Base-by-base conservation (phyloP, 2,888 invertebrate genomes). In the Diarsia mendica region DNA sequence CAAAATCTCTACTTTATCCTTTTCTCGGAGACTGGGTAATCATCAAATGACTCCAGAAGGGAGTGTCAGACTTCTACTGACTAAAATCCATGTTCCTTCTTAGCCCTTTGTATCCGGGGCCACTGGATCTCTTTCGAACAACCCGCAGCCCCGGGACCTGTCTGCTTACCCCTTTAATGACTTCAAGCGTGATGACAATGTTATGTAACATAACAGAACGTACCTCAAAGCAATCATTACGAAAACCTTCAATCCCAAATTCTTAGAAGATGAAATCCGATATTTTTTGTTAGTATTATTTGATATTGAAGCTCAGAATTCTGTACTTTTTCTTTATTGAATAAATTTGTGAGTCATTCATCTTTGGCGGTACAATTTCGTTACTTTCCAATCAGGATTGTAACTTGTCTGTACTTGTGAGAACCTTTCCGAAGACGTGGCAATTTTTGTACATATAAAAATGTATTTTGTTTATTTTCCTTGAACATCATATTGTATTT, bases 341-440 rank as follows among this genome's bases (percentile, higher is more conserved):
- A 81, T 85, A 75, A 73, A 77, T 82, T 77, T 80, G 67, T 64
- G 64, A 71, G 70, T 69, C 64, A 69, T 72, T 80, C 81, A 84
- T 81, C 60, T 84, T 48, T 46, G 39, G 33, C 63, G 20, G 68
- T 64, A 51, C 68, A 72, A 85, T 69, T 63, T 75, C 64, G 67
- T 85, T 85, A 72, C 72, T 68, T 83, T 39, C 55, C 66, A 77
- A 83, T 80, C 83, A 72, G 61, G 51, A 44, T 49, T 64, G 67
- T 49, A 49, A 51, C 61, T 44, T 48, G 64, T 48, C 48, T 55
- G 10, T 61, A 18, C 51, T 69, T 60, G 58, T 64, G 67, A 39
- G 44, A 61, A 33, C 20, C 2, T 44, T 64, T 60, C 20, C 2
- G 20, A 44, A 48, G 20, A 58, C 5, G 28, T 58, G 58, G 13